Base-by-base conservation (phyloP, 2,888 invertebrate species). In the Aphidius colemani region DNA sequence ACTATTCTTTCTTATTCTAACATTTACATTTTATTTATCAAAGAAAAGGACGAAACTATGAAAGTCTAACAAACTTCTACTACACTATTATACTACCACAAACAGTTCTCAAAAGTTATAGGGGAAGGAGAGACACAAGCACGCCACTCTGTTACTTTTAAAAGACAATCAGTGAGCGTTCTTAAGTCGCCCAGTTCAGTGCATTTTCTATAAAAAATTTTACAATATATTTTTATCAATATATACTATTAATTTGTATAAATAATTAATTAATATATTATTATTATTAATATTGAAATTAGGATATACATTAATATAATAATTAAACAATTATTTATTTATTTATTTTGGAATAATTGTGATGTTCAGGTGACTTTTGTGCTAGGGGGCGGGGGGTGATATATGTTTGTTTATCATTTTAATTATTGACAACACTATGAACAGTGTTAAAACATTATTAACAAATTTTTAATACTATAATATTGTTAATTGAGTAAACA, bases 141-240 rank as follows among this genome's bases (percentile, higher is more conserved):
- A 43, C 57, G 57, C 57, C 45, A 57, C 57, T 57, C 46, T 39
- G 46, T 57, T 46, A 57, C 57, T 46, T 57, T 57, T 45, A 57
- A 57, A 57, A 57, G 30, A 57, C 46, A 40, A 57, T 45, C 57
- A 57, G 57, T 57, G 39, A 57, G 57, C 57, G 57, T 45, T 57
- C 8, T 7, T 9, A 39, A 45, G 48, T 45, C 39, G 57, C 6
- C 40, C 9, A 46, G 57, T 45, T 30, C 46, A 46, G 46, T 18
- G 2, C 45, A 11, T 46, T 30, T 0, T 1, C 5, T 30, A 4
- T 30, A 30, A 30, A 30, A 48, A n/a, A 1, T 13, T 48, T 7
- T 48, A 13, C 13, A 13, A 48, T 48, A 7, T 30, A 39, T 3
- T 18, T 51, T 51, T 39, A 51, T 30, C 9, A 13, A 13, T 50